phyloP scores from a whole-genome alignment of 2,888 invertebrate genomes.

The Microdon myrmicae region DNA sequence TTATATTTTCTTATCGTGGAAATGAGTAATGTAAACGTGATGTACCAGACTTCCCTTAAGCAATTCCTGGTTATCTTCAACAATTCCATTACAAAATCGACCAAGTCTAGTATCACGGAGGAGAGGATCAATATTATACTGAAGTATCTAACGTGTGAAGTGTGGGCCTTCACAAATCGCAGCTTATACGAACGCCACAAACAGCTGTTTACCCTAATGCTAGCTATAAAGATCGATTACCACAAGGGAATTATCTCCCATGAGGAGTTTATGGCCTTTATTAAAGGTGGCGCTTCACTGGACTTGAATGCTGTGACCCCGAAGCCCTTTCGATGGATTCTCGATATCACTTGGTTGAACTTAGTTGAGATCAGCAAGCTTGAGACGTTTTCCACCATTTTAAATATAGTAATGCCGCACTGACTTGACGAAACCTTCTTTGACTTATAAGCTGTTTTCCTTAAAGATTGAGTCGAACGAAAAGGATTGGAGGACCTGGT shows the following conservation, averaged over 20 bases:
- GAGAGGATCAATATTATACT: slow-evolving; percentile 91
- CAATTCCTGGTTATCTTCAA: slow-evolving; percentile 95
- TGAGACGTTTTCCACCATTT: slow-evolving; percentile 80
- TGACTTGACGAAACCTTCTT: slow-evolving; percentile 1
- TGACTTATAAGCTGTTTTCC: neutral
- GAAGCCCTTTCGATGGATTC: slow-evolving; percentile 94
- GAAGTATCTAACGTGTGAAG: slow-evolving; percentile 88
- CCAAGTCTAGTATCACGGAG: slow-evolving; percentile 83
- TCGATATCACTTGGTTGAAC: slow-evolving; percentile 96
- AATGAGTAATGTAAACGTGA: slow-evolving; percentile 95
- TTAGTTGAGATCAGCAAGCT: slow-evolving; percentile 92
- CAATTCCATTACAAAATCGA: slow-evolving; percentile 90
- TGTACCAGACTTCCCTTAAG: slow-evolving; percentile 96
- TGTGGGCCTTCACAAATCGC: slow-evolving; percentile 91
- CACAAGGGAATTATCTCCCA: slow-evolving; percentile 83
- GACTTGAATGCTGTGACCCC: slow-evolving; percentile 92
- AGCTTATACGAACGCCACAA: slow-evolving; percentile 95
- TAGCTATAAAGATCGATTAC: slow-evolving; percentile 95
- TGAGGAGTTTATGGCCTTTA: slow-evolving; percentile 93
- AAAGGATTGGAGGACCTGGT: slow-evolving; percentile 89
- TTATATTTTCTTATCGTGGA: slow-evolving; percentile 96
- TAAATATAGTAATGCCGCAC: slow-evolving; percentile 74
- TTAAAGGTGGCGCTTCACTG: slow-evolving; percentile 94
- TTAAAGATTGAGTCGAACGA: slow-evolving; percentile 82
- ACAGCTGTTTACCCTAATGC: slow-evolving; percentile 89